Base-by-base conservation (phyloP, 2,113 vertebrate species). In the Chaetorhynchus papuensis region DNA sequence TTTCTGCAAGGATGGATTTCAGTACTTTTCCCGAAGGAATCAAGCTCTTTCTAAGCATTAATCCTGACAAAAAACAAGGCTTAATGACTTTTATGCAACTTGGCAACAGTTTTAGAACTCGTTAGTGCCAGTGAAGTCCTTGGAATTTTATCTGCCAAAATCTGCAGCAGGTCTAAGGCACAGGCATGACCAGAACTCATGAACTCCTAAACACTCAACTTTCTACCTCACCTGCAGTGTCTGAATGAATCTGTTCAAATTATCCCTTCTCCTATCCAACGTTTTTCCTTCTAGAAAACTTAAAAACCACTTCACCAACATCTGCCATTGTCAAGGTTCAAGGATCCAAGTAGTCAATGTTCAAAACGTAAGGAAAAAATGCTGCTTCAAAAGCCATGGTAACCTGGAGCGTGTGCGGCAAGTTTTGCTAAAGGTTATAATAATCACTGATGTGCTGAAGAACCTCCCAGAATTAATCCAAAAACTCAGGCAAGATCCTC, bases 1-100 rank as follows among this genome's bases (percentile, higher is more conserved):
- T 94, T 94, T 86, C 90, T 88, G 79, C 76, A 83, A 83, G 78
- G 66, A 57, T 63, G 59, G 41, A 30, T 90, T 88, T 77, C 63
- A 86, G 22, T 61, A 35, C 45, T 74, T 68, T 60, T 50, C 71
- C 71, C 5, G 3, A 69, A 68, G 83, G 63, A 90, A 92, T 69
- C 59, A 56, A 86, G 85, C 37, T 64, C 61, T 63, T 82, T 71
- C 50, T 57, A 53, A 86, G 60, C 64, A 74, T 61, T 63, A 93
- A 83, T 30, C 28, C 50, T 80, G 88, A 92, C 75, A 69, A 81
- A 30, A 87, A 96, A 87, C 28, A 15, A 70, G 63, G 75, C 57
- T 90, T 94, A 88, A 90, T 86, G 79, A 93, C 72, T 95, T 92
- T 23, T 39, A 61, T 49, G 35, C 63, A 72, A 72, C 18, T 76